Percentiles rank a stretch among this genome's conserved stretches.
These are phyloP conservation scores for Triplophysa siluroides DNA, from an alignment of 2,113 vertebrate genomes.

Conservation along the genomic window DNA sequence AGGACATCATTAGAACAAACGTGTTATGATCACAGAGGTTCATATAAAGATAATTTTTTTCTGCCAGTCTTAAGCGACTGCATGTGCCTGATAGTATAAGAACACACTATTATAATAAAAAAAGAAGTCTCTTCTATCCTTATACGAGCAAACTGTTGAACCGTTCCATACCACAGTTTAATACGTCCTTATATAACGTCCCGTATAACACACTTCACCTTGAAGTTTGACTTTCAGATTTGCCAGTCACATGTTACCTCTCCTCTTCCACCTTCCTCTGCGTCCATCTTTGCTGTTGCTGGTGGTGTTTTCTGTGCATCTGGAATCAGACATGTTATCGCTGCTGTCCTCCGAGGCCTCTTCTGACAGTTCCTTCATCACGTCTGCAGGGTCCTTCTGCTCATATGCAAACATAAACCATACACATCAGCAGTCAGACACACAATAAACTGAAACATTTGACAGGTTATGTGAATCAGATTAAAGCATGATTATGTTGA, in stretches of 20 bases:
- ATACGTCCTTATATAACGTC: too few species aligned
- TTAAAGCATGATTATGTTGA: neutral
- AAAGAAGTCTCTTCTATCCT: too few species aligned
- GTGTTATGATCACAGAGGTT: too few species aligned
- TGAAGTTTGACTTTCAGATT: neutral
- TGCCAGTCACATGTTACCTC: conserved; percentile 75
- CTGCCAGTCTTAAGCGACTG: too few species aligned
- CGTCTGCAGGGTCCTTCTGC: conserved; percentile 90
- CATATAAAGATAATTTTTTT: too few species aligned
- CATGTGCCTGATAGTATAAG: too few species aligned
- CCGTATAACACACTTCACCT: neutral
- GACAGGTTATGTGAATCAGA: neutral
- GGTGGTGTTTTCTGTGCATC: conserved; percentile 77
- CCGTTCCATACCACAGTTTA: too few species aligned
- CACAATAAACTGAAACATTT: neutral
- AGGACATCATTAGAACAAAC: too few species aligned
- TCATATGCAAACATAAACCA: conserved; percentile 1
- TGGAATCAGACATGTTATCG: conserved; percentile 86
- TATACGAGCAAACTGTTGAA: too few species aligned
- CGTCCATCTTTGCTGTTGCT: conserved; percentile 75
- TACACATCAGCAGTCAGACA: neutral
- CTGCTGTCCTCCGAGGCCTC: conserved; percentile 91
- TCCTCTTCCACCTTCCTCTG: conserved; percentile 88
- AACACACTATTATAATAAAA: too few species aligned
- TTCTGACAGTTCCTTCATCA: conserved; percentile 84